Evolutionary conservation across 2,888 invertebrate genomes (phyloP).

Genomic region (Philhelius pedissequus): DNA sequence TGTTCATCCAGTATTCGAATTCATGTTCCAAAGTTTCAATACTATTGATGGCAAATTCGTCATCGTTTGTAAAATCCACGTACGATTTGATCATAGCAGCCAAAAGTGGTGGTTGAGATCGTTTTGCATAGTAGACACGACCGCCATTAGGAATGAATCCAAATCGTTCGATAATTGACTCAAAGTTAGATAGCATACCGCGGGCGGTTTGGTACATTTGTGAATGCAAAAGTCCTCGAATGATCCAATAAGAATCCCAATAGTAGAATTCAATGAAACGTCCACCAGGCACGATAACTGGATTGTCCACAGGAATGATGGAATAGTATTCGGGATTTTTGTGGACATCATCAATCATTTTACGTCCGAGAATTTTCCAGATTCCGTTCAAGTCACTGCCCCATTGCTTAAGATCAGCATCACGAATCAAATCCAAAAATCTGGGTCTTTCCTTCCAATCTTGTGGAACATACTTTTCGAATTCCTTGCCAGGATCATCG

Average conservation of each 20-base stretch:
- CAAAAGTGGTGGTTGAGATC: slow-evolving; percentile 90
- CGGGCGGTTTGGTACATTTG: slow-evolving; percentile 90
- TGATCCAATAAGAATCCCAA: slow-evolving; percentile 98
- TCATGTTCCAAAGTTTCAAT: slow-evolving; percentile 86
- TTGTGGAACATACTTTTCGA: slow-evolving; percentile 84
- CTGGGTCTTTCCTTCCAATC: slow-evolving; percentile 90
- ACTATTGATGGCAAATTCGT: slow-evolving; percentile 83
- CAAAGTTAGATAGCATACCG: slow-evolving; percentile 93
- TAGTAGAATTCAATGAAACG: slow-evolving; percentile 94
- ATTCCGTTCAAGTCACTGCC: slow-evolving; percentile 85
- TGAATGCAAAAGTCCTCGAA: slow-evolving; percentile 90
- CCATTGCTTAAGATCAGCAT: slow-evolving; percentile 86
- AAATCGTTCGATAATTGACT: slow-evolving; percentile 87
- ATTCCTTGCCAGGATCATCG: slow-evolving; percentile 86
- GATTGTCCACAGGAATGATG: slow-evolving; percentile 91
- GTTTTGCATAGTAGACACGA: slow-evolving; percentile 90
- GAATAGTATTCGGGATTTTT: slow-evolving; percentile 87
- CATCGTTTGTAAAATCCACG: slow-evolving; percentile 85
- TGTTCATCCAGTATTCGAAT: slow-evolving; percentile 90
- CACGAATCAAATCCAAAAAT: slow-evolving; percentile 85
- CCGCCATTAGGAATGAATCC: slow-evolving; percentile 96
- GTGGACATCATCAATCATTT: slow-evolving; percentile 87
- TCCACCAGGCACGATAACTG: slow-evolving; percentile 94
- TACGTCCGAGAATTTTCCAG: slow-evolving; percentile 88
- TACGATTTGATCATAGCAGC: slow-evolving; percentile 91